Evolutionary conservation across 2,888 invertebrate genomes (phyloP), one percentile per base, ranked within the genome.

Genomic region (Ischnura elegans): DNA sequence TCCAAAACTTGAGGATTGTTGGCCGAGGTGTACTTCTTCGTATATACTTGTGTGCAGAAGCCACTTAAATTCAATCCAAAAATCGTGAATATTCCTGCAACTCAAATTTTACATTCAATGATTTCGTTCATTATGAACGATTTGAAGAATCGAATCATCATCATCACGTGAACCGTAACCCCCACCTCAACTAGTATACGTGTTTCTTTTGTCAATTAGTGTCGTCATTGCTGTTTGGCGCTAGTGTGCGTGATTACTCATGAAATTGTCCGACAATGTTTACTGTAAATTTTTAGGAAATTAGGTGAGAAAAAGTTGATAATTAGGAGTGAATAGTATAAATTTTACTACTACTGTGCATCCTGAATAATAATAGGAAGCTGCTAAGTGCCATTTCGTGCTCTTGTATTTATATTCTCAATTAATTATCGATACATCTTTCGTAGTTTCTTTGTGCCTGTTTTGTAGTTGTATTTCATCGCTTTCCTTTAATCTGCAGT

Each of bases 181-280:
- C n/a, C n/a, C n/a, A n/a, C n/a, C n/a, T n/a, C n/a, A n/a, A n/a
- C n/a, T n/a, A n/a, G n/a, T 43, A 90, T 66, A 2, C 90, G 61
- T 45, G 61, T 43, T 25, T 90, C 90, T 51, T 90, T 90, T 61
- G 13, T 90, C 43, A 19, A 43, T n/a, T 61, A 43, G 25, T 90
- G 43, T 2, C 19, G 1, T 61, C 2, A 61, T 21, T 16, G 61
- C 90, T 55, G 43, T 66, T 21, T 1, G 42, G 90, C 61, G 90
- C 90, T 90, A 90, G 90, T 90, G 61, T 13, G 36, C 13, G 1
- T 76, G 76, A 76, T 29, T 76, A 76, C 36, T 36, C 76, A 36
- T 76, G 76, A 76, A 76, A 5, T 76, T 36, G 76, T 76, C 76
- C 16, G 6, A 13, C 13, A 76, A 76, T 76, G 76, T 76, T 76